Conservation (phyloP, 2,113 vertebrate species). For the Amazona vittata region DNA sequence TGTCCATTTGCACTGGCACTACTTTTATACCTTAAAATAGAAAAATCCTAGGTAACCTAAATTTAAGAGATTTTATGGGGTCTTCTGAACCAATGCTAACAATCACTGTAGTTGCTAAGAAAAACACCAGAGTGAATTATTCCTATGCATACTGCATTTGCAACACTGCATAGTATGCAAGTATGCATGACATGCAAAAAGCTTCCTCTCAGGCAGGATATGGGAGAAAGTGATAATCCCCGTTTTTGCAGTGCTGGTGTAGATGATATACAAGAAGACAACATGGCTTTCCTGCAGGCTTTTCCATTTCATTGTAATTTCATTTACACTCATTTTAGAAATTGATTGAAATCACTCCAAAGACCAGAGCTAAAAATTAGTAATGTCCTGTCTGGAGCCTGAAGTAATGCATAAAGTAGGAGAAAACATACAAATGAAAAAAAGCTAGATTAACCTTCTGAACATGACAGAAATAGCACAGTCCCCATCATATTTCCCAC, state of each 20-base stretch:
- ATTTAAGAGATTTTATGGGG: neutral
- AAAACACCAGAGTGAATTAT: neutral
- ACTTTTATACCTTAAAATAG: neutral
- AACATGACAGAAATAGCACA: neutral
- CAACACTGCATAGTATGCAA: neutral
- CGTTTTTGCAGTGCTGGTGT: neutral
- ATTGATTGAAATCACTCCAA: neutral
- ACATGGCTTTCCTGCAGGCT: neutral
- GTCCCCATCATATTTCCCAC: neutral
- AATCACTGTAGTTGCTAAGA: neutral
- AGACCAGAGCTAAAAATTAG: neutral
- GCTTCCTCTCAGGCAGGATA: neutral
- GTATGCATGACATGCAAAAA: neutral
- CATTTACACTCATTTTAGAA: neutral
- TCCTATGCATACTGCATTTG: neutral
- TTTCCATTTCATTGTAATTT: neutral
- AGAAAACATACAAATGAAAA: neutral
- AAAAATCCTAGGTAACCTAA: neutral
- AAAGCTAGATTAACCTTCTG: neutral
- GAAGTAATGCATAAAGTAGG: neutral
- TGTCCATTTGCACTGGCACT: neutral
- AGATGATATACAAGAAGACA: neutral
- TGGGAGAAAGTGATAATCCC: neutral
- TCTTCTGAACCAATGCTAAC: neutral
- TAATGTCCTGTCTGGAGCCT: neutral